phyloP scores from a whole-genome alignment of 1,140 invertebrate species.

The Melanaphis sacchari region DNA sequence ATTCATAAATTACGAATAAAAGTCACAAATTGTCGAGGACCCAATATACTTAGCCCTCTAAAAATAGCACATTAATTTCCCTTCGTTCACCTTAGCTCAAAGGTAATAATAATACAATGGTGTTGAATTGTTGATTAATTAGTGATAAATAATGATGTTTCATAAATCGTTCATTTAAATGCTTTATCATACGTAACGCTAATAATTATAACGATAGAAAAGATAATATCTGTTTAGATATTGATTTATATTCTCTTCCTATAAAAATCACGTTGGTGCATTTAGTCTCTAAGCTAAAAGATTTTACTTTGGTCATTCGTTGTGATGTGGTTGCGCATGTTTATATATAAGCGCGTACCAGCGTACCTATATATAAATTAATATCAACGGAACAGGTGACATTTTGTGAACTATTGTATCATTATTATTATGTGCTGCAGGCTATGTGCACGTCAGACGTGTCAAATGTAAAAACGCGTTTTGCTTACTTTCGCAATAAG shows the following conservation, averaged over 20 bases:
- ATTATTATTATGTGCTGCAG: not conserved
- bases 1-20: too few relatives aligned
- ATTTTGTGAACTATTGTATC: not conserved
- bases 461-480: not conserved
- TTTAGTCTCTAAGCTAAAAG: not conserved
- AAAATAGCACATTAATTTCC: too few relatives aligned
- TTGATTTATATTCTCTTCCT: not conserved
- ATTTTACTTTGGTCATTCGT: slow-evolving; percentile 32
- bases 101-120: too few relatives aligned
- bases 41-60: too few relatives aligned
- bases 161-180: not conserved
- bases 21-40: too few relatives aligned
- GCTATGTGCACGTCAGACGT: not conserved
- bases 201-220: not conserved
- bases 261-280: not conserved
- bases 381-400: not conserved
- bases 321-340: not conserved
- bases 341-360: not conserved
- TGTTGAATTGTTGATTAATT: too few relatives aligned
- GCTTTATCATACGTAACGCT: too few relatives aligned
- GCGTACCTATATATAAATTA: not conserved
- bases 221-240: not conserved
- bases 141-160: too few relatives aligned
- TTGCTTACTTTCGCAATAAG: not conserved
- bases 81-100: too few relatives aligned